Conservation (phyloP, 2,113 vertebrate species). For the Nothoprocta perdicaria region DNA sequence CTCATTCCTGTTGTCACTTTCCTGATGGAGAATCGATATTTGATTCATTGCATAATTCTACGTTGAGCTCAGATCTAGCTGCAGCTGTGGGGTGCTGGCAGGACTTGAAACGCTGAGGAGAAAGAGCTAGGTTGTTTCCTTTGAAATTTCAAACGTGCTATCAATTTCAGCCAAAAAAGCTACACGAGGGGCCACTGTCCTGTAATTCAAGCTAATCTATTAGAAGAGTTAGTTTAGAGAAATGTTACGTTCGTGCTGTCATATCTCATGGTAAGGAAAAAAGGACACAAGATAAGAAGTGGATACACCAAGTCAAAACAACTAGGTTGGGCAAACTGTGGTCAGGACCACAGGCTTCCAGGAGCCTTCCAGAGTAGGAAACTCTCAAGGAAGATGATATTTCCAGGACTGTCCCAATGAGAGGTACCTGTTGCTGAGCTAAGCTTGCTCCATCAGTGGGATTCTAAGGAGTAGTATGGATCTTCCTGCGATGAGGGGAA, state of each 20-base stretch:
- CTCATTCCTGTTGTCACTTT: constrained; percentile 34
- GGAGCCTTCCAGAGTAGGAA: neutral
- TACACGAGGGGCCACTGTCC: neutral
- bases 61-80: neutral
- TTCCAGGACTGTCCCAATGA: neutral
- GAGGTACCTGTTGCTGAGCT: neutral
- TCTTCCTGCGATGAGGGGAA: neutral
- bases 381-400: neutral
- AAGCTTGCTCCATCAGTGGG: neutral
- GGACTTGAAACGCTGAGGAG: neutral
- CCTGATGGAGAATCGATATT: constrained; percentile 43
- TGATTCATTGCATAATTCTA: constrained; percentile 25
- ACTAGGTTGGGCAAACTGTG: neutral
- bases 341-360: neutral
- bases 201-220: neutral
- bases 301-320: neutral
- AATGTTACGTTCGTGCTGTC: neutral
- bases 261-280: neutral
- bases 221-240: neutral
- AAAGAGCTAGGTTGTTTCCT: neutral
- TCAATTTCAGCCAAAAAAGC: neutral
- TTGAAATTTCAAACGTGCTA: neutral
- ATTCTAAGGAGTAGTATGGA: neutral
- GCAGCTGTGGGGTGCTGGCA: neutral
- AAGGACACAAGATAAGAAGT: neutral